A percentile compares a stretch with the other conserved stretches of the same genome.
These are phyloP conservation scores for Chironomus tentans DNA, from an alignment of 2,888 invertebrate genomes.

Conservation along the genomic window DNA sequence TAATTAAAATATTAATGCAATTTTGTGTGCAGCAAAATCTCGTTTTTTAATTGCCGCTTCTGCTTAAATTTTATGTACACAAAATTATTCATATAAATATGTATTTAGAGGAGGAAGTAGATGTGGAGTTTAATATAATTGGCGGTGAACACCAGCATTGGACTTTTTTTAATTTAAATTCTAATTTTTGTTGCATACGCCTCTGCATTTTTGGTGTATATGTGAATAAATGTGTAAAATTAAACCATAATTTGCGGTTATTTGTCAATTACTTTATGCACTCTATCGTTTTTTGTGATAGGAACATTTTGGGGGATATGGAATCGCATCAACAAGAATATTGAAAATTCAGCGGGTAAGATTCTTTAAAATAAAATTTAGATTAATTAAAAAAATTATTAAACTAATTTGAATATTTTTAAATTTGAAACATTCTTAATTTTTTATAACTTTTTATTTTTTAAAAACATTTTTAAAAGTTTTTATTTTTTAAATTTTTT, in stretches of 20 bases:
- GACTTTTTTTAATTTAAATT: slow-evolving; percentile 23
- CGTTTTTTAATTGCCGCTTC: not conserved
- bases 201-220: not conserved
- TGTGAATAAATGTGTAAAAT: not conserved
- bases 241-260: not conserved
- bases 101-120: not conserved
- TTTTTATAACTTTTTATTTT: too few species aligned
- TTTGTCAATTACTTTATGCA: not conserved
- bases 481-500: too few species aligned
- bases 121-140: not conserved
- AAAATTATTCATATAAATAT: not conserved
- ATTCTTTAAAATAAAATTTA: too few species aligned
- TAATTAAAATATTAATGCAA: slow-evolving; percentile 3
- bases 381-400: too few species aligned
- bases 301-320: not conserved
- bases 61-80: not conserved
- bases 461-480: too few species aligned
- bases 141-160: not conserved
- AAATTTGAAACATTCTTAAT: too few species aligned
- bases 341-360: too few species aligned
- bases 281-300: not conserved
- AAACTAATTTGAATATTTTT: too few species aligned
- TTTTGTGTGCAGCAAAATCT: not conserved
- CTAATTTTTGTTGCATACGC: not conserved
- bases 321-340: too few species aligned